These are phyloP conservation scores for Rhamphomyia laevipes DNA, from an alignment of 2,888 invertebrate genomes.

Conservation along the genomic window DNA sequence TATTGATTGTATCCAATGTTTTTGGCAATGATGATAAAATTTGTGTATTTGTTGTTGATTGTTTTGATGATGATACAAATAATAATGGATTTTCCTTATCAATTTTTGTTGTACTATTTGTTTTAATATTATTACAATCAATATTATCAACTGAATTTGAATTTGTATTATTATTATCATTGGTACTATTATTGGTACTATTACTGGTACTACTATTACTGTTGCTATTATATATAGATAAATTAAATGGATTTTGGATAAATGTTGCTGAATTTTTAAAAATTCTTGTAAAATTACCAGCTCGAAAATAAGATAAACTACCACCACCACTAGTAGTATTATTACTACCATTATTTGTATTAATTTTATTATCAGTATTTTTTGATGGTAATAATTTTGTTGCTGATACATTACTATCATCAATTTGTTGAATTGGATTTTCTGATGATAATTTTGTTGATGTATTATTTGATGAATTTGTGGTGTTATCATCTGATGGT, in stretches of 20 bases:
- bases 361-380: conserved; percentile 1
- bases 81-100: conserved; percentile 25
- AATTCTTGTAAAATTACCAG: conserved; percentile 15
- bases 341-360: no score
- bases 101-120: conserved; percentile 13
- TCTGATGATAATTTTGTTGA: background rate
- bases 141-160: background rate
- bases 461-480: background rate
- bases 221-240: conserved; percentile 3
- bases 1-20: background rate
- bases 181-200: background rate
- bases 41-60: background rate
- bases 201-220: background rate
- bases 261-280: conserved; percentile 17
- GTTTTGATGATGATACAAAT: conserved; percentile 9
- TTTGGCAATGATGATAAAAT: background rate
- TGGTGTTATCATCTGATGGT: background rate
- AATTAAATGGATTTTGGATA: conserved; percentile 15
- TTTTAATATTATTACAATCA: background rate
- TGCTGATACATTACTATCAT: background rate
- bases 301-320: conserved; percentile 14
- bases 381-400: conserved; percentile 9
- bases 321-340: background rate
- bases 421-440: background rate
- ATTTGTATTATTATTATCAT: background rate